A percentile compares a stretch with the other conserved stretches of the same genome.
Evolutionary conservation across 2,888 invertebrate genomes (phyloP).

Genomic region (Coremacera marginata): DNA sequence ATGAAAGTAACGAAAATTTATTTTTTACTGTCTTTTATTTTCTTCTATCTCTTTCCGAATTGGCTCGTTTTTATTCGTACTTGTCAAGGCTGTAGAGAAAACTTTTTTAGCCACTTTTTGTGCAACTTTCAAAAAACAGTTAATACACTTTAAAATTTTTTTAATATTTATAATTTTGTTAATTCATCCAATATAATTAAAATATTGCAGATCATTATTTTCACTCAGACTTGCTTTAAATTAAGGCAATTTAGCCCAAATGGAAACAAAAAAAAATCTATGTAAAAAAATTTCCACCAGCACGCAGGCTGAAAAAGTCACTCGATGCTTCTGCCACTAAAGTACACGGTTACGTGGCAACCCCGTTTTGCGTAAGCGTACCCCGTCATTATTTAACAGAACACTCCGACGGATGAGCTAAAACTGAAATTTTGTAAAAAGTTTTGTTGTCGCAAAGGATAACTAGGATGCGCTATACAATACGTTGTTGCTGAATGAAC

Average conservation of each 20-base stretch:
- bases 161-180: neutral
- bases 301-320: neutral
- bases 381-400: slow-evolving; percentile 59
- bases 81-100: neutral
- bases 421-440: slow-evolving; percentile 62
- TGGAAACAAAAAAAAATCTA: neutral
- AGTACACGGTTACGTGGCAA: slow-evolving; percentile 29
- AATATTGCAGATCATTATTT: neutral
- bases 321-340: neutral
- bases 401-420: slow-evolving; percentile 68
- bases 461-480: slow-evolving; percentile 7
- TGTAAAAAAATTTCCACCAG: neutral
- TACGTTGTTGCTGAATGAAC: slow-evolving; percentile 14
- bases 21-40: neutral
- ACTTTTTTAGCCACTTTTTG: neutral
- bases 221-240: neutral
- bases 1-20: neutral
- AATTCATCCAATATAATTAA: neutral
- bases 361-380: slow-evolving; percentile 41
- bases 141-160: neutral
- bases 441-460: slow-evolving; percentile 51
- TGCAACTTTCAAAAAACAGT: neutral
- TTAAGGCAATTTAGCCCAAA: neutral
- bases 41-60: neutral
- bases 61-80: slow-evolving; percentile 14